phyloP scores from a whole-genome alignment of 1,140 invertebrate genomes.

The Scaptomyza pallida region DNA sequence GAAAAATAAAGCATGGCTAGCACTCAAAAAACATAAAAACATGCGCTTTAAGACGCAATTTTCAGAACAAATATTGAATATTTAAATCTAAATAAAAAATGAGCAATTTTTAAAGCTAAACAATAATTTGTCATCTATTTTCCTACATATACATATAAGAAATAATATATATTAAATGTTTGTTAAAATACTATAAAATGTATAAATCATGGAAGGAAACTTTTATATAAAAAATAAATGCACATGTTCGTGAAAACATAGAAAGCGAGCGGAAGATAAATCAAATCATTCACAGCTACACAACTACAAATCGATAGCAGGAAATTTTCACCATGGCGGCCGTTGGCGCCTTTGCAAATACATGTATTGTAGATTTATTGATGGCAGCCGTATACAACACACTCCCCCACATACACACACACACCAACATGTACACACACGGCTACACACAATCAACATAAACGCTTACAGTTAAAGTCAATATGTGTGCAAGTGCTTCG shows the following conservation, averaged over 20 bases:
- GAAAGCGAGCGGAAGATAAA: not conserved
- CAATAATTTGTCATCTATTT: no score
- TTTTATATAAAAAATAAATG: no score
- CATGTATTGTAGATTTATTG: slow-evolving; percentile 67
- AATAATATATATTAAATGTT: slow-evolving; percentile 59
- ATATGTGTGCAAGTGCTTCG: slow-evolving; percentile 72
- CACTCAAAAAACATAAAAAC: slow-evolving; percentile 25
- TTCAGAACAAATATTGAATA: no score
- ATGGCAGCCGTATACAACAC: slow-evolving; percentile 29
- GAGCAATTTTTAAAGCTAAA: no score
- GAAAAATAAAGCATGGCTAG: slow-evolving; percentile 4
- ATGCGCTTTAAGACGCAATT: slow-evolving; percentile 67
- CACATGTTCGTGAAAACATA: not conserved
- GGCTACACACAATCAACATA: slow-evolving; percentile 56
- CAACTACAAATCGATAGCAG: slow-evolving; percentile 24
- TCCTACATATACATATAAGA: no score
- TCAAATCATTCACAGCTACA: slow-evolving; percentile 12
- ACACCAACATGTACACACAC: slow-evolving; percentile 16
- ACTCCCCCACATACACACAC: slow-evolving; percentile 4
- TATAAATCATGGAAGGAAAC: no score
- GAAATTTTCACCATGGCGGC: slow-evolving; percentile 32
- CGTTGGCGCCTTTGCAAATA: slow-evolving; percentile 52
- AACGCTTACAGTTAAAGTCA: slow-evolving; percentile 70
- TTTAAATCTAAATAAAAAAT: no score
- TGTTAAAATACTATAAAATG: no score